These are phyloP conservation scores for Conomelus anceps DNA, from an alignment of 2,888 invertebrate species.

Conservation along the genomic window DNA sequence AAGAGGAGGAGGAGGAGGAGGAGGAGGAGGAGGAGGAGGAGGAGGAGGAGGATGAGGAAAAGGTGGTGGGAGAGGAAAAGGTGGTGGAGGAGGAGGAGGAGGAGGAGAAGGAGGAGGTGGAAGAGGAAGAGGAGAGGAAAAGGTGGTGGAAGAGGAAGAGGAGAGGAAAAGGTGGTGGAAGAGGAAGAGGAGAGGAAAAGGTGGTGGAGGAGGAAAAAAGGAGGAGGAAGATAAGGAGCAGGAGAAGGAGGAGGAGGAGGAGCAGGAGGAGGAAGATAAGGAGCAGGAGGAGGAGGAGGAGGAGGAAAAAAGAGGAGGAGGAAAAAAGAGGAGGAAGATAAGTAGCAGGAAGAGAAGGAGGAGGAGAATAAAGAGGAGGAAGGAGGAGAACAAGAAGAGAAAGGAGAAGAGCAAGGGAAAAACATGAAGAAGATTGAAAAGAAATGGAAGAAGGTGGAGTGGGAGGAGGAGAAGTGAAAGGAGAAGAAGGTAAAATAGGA, in stretches of 20 bases:
- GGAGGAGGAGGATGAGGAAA: background rate
- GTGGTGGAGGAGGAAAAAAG: background rate
- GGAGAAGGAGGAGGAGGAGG: background rate
- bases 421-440: too few relatives aligned
- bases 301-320: background rate
- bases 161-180: background rate
- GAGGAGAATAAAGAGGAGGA: background rate
- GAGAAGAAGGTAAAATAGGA: too few relatives aligned
- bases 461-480: too few relatives aligned
- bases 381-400: background rate
- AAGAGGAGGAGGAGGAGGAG: too few relatives aligned
- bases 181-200: background rate
- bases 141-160: background rate
- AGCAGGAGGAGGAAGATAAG: background rate
- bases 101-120: background rate
- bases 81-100: background rate
- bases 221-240: too few relatives aligned
- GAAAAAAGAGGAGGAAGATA: background rate
- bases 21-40: too few relatives aligned
- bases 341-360: background rate
- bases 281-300: background rate
- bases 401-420: too few relatives aligned
- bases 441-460: too few relatives aligned
- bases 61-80: background rate
- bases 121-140: background rate